Percentiles rank a stretch among this genome's conserved stretches.
phyloP scores from a whole-genome alignment of 2,888 invertebrate genomes.

The Oegoconia quadripuncta region DNA sequence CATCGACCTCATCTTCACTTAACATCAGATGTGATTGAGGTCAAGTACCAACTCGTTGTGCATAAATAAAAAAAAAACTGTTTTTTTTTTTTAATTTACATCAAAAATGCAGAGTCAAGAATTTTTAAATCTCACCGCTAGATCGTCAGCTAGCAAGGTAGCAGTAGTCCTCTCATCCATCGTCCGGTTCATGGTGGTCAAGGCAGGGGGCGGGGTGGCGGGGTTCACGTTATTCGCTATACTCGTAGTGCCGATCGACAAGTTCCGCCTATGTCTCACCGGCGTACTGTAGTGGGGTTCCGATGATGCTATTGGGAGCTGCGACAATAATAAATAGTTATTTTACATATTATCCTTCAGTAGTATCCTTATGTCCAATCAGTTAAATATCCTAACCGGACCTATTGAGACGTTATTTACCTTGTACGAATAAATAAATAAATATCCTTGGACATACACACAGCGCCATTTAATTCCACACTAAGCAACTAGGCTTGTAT shows the following conservation, averaged over 20 bases:
- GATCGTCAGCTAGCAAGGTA: constrained; percentile 80
- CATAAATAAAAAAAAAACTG: no score
- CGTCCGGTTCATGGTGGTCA: constrained; percentile 76
- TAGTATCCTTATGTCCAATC: not conserved
- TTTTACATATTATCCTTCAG: not conserved
- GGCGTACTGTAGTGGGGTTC: constrained; percentile 76
- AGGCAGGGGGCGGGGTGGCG: constrained; percentile 39
- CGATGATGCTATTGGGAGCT: constrained; percentile 18
- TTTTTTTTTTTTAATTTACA: no score
- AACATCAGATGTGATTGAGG: no score
- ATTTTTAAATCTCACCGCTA: constrained; percentile 56
- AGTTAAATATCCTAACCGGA: not conserved
- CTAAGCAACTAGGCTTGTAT: no score
- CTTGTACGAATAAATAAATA: not conserved
- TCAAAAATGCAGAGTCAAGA: no score
- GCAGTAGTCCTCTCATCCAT: constrained; percentile 80
- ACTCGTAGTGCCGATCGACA: constrained; percentile 71
- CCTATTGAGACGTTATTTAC: not conserved
- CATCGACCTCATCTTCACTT: no score
- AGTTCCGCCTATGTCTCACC: constrained; percentile 66
- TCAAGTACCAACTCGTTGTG: no score
- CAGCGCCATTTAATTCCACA: no score
- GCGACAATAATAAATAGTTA: not conserved
- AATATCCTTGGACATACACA: not conserved
- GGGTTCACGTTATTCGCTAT: constrained; percentile 50